A percentile compares a stretch with the other conserved stretches of the same genome.
These are phyloP conservation scores for Panzeria rudis DNA, from an alignment of 2,888 invertebrate genomes.

Conservation along the genomic window DNA sequence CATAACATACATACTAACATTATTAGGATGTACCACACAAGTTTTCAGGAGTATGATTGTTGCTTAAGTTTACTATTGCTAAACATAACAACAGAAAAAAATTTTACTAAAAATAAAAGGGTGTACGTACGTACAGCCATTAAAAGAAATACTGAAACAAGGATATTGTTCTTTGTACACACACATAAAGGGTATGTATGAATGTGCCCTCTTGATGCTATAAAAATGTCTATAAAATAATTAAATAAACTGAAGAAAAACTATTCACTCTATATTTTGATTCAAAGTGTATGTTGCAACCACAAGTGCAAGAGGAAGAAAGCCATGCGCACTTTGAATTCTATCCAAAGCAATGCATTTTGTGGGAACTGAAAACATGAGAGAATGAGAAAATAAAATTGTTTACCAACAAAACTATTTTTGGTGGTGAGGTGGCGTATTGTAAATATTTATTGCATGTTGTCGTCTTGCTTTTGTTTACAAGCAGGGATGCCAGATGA, in stretches of 20 bases:
- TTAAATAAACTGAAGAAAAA: constrained; percentile 52
- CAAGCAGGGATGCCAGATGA: too few relatives aligned
- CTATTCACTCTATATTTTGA: constrained; percentile 33
- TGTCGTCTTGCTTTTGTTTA: constrained; percentile 58
- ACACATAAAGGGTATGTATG: background rate
- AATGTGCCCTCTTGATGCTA: constrained; percentile 1
- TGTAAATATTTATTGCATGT: constrained; percentile 47
- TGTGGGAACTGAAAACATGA: constrained; percentile 69
- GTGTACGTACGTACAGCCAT: background rate
- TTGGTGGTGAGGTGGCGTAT: background rate
- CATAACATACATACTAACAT: too few relatives aligned
- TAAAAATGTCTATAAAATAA: constrained; percentile 57
- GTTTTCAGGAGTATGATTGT: constrained; percentile 11
- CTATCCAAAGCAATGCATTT: constrained; percentile 66
- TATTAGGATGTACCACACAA: background rate
- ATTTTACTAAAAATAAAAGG: constrained; percentile 39
- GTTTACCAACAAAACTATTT: constrained; percentile 8
- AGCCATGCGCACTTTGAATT: constrained; percentile 73
- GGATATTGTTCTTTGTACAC: constrained; percentile 9
- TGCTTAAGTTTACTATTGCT: constrained; percentile 54
- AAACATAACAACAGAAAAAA: constrained; percentile 45
- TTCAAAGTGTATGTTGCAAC: constrained; percentile 33
- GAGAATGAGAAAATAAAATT: constrained; percentile 45
- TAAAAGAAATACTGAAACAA: background rate
- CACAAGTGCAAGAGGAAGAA: constrained; percentile 73